Evolutionary conservation across 2,797 vertebrate genomes (phyloP), one percentile per base, ranked within the genome.

Genomic region (Protosalanx chinensis): DNA sequence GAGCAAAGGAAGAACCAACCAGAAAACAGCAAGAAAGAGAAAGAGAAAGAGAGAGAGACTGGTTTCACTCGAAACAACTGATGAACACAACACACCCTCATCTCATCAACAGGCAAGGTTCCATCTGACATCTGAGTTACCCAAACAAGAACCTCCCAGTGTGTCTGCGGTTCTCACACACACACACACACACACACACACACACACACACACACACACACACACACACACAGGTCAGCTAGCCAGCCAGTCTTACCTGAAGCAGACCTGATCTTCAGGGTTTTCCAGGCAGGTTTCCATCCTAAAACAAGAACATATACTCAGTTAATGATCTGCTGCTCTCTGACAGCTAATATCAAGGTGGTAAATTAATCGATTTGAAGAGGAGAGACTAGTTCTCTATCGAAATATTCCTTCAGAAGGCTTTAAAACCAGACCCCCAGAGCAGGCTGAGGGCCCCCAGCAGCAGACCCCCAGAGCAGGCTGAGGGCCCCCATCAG

Each of bases 51-150:
- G 72, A 80, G 81, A 7, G 0, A 83, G 81, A 81, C 82, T 81
- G 76, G 80, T 86, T 87, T 81, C 76, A 86, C 84, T 87, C 83
- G 83, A 80, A 88, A 86, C 82, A 87, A 77, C 79, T 72, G 53
- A 76, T n/a, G n/a, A n/a, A n/a, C n/a, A n/a, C n/a, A 27, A 27
- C 23, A 27, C 23, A 27, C 23, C 23, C 23, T 27, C 23, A 27
- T 27, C 23, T 27, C 23, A 27, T 27, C 23, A 27, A 27, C 1
- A 27, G 23, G 23, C 23, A 27, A 27, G 23, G 23, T 27, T 27
- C 23, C 23, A 41, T 41, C 37, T 41, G 6, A 41, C 37, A 10
- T 41, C 37, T 41, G 3, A 35, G 35, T 35, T 35, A 35, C 35
- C 35, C 35, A 35, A 35, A 68, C 67, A 57, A 35, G 27, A 35